Evolutionary conservation across 2,888 invertebrate genomes (phyloP).

Genomic region (Brenthis daphne): DNA sequence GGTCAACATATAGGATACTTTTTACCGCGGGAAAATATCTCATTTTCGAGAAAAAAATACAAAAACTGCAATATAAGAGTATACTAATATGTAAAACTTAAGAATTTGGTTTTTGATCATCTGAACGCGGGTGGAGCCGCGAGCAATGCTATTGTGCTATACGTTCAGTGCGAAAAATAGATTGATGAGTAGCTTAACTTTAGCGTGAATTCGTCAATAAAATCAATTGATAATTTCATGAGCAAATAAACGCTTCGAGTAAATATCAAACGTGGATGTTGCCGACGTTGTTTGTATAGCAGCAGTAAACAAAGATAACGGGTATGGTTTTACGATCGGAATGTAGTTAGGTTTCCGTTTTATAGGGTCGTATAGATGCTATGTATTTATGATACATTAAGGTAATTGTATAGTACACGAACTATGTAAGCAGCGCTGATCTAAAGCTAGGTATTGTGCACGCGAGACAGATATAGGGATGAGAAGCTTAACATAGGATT

Average conservation of each 20-base stretch:
- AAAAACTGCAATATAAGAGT: too few species aligned
- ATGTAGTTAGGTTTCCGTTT: constrained; percentile 58
- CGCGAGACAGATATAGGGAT: constrained; percentile 70
- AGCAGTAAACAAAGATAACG: constrained; percentile 60
- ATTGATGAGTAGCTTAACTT: constrained; percentile 6
- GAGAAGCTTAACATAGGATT: constrained; percentile 73
- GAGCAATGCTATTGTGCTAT: too few species aligned
- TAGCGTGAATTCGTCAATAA: constrained; percentile 32
- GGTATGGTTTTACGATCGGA: constrained; percentile 56
- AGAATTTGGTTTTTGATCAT: too few species aligned
- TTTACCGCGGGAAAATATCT: too few species aligned
- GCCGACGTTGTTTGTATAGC: constrained; percentile 48
- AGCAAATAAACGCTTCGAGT: constrained; percentile 31
- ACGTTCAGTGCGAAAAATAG: neutral
- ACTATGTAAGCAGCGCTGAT: constrained; percentile 51
- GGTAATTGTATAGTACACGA: constrained; percentile 47
- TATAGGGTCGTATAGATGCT: constrained; percentile 59
- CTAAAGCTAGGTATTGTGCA: constrained; percentile 67
- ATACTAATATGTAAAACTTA: too few species aligned
- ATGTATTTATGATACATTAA: constrained; percentile 51
- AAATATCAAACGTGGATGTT: constrained; percentile 41
- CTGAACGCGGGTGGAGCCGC: too few species aligned
- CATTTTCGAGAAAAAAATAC: too few species aligned
- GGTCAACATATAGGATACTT: too few species aligned
- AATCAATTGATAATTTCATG: constrained; percentile 29